Evolutionary conservation across 1,140 invertebrate genomes (phyloP).

Genomic region (Paralvinella palmiformis): DNA sequence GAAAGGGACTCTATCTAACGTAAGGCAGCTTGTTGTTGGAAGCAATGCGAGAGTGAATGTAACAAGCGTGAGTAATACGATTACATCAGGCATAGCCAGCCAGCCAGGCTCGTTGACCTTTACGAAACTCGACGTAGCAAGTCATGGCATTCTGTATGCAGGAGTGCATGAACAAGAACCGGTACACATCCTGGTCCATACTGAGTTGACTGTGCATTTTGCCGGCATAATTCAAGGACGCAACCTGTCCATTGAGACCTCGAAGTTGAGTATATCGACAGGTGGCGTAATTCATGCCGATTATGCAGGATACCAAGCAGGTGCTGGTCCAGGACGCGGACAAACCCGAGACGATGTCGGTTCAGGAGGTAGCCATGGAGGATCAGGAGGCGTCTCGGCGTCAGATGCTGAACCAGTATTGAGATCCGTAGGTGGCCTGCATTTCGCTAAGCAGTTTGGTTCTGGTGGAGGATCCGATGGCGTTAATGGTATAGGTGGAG

Average conservation of each 20-base stretch:
- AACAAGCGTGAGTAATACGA: conserved; percentile 25
- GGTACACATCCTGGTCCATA: conserved; percentile 25
- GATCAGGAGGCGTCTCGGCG: conserved; percentile 25
- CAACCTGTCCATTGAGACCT: conserved; percentile 24
- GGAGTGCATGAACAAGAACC: conserved; percentile 21
- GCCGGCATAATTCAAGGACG: conserved; percentile 26
- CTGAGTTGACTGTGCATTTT: conserved; percentile 28
- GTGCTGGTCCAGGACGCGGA: conserved; percentile 18
- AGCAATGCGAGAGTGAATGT: conserved; percentile 26
- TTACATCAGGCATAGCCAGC: conserved; percentile 20
- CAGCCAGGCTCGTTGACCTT: conserved; percentile 24
- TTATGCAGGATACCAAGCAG: conserved; percentile 18
- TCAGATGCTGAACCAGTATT: conserved; percentile 11
- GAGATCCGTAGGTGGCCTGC: conserved; percentile 22
- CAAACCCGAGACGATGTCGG: conserved; percentile 18
- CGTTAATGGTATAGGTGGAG: conserved; percentile 14
- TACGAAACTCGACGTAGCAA: conserved; percentile 28
- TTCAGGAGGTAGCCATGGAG: conserved; percentile 29
- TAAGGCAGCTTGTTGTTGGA: conserved; percentile 30
- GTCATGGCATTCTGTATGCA: conserved; percentile 24
- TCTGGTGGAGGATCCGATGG: conserved; percentile 33
- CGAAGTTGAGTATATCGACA: conserved; percentile 27
- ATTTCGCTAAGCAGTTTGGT: conserved; percentile 25
- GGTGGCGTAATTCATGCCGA: conserved; percentile 23
- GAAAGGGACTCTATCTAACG: conserved; percentile 26